phyloP scores from a whole-genome alignment of 1,140 invertebrate genomes.

The Solenopsis invicta region DNA sequence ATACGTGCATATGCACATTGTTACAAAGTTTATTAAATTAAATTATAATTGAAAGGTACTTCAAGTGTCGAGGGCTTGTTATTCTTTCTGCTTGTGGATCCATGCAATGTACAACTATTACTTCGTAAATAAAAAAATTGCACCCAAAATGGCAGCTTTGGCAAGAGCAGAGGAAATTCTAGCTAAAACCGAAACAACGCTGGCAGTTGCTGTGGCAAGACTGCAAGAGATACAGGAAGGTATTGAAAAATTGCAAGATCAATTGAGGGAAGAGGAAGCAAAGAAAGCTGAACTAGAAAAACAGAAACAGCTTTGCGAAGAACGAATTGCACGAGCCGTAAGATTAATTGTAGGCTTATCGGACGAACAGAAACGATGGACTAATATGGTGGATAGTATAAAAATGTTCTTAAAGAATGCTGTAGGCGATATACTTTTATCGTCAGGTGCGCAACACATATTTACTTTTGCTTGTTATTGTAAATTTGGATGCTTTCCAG shows the following conservation, averaged over 20 bases:
- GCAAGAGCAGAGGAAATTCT: constrained; percentile 89
- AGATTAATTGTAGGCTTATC: constrained; percentile 89
- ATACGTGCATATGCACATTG: too few species aligned
- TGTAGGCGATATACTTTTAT: constrained; percentile 88
- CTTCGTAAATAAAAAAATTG: constrained; percentile 88
- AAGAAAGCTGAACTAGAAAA: constrained; percentile 91
- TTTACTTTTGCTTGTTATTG: not conserved
- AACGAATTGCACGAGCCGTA: constrained; percentile 92
- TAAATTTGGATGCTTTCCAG: not conserved
- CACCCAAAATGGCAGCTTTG: constrained; percentile 89
- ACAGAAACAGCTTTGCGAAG: constrained; percentile 92
- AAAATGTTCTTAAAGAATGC: constrained; percentile 89
- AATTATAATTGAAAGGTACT: constrained; percentile 70
- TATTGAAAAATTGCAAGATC: constrained; percentile 89
- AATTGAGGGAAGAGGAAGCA: constrained; percentile 89
- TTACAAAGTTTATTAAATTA: not conserved
- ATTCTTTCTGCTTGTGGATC: constrained; percentile 91
- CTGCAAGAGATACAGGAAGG: constrained; percentile 89
- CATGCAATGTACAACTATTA: constrained; percentile 91
- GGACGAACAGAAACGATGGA: constrained; percentile 90
- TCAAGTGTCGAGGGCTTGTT: constrained; percentile 92
- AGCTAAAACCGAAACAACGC: constrained; percentile 88
- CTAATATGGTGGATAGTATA: constrained; percentile 89
- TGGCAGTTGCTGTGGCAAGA: constrained; percentile 88
- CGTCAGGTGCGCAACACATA: constrained; percentile 81